A percentile compares a stretch with the other conserved stretches of the same genome.
These are phyloP conservation scores for Melanocharis versteri DNA, from an alignment of 2,113 vertebrate genomes.

Conservation along the genomic window DNA sequence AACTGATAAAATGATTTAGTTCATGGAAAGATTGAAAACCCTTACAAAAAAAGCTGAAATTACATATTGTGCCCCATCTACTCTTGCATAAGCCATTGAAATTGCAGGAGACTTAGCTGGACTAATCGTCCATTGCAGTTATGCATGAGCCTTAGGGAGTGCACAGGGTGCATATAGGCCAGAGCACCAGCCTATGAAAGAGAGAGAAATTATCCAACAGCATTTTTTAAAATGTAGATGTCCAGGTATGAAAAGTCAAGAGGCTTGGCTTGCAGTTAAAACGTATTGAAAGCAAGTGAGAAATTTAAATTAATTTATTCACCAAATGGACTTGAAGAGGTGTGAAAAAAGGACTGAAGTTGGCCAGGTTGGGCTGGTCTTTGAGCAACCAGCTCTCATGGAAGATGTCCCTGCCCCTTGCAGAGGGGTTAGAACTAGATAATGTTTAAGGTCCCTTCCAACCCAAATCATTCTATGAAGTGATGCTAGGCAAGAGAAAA, in stretches of 20 bases:
- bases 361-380: background rate
- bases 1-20: constrained; percentile 77
- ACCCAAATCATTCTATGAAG: background rate
- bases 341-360: background rate
- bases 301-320: constrained; percentile 33
- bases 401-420: background rate
- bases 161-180: background rate
- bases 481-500: background rate
- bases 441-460: background rate
- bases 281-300: background rate
- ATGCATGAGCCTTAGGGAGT: constrained; percentile 38
- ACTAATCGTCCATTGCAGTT: constrained; percentile 64
- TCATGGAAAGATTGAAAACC: constrained; percentile 63
- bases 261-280: constrained; percentile 28
- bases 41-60: constrained; percentile 69
- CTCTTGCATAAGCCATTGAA: constrained; percentile 53
- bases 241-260: constrained; percentile 7
- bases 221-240: background rate
- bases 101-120: constrained; percentile 60
- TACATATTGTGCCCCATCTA: constrained; percentile 67
- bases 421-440: background rate
- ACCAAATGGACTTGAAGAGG: background rate
- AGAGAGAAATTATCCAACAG: background rate
- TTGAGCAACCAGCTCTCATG: background rate
- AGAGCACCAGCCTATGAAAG: constrained; percentile 14